Percentiles rank a stretch among this genome's conserved stretches.
Conservation (phyloP, 2,113 vertebrate genomes). For the Pycnonotus jocosus region DNA sequence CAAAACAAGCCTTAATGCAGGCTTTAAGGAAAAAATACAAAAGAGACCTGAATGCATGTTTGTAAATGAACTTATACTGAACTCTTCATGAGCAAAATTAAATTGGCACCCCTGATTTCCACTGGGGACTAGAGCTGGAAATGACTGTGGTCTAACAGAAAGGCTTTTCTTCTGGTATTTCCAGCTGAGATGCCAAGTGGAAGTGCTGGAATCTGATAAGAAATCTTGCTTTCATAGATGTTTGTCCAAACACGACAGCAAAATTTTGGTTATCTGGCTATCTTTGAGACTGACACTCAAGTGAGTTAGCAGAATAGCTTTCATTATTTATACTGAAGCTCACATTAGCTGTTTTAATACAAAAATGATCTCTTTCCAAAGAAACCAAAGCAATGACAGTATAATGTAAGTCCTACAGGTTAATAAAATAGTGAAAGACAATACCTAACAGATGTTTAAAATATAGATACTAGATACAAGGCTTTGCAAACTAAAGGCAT, state of each 20-base stretch:
- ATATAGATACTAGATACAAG: neutral
- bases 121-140: neutral
- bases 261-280: neutral
- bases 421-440: neutral
- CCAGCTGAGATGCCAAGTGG: conserved; percentile 32
- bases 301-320: neutral
- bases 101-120: conserved; percentile 10
- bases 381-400: neutral
- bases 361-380: neutral
- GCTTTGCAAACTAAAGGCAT: neutral
- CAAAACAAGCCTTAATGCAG: neutral
- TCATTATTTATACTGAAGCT: neutral
- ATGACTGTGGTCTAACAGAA: neutral
- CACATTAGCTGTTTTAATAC: neutral
- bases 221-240: neutral
- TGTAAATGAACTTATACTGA: conserved; percentile 8
- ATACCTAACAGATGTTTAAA: neutral
- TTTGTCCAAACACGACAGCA: neutral
- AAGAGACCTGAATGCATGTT: neutral
- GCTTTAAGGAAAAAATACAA: neutral
- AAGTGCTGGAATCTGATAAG: conserved; percentile 41
- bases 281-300: neutral
- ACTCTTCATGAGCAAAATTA: neutral
- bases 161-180: conserved; percentile 38
- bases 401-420: neutral